Conservation (phyloP, 2,797 vertebrate genomes). For the Dipus sagitta region DNA sequence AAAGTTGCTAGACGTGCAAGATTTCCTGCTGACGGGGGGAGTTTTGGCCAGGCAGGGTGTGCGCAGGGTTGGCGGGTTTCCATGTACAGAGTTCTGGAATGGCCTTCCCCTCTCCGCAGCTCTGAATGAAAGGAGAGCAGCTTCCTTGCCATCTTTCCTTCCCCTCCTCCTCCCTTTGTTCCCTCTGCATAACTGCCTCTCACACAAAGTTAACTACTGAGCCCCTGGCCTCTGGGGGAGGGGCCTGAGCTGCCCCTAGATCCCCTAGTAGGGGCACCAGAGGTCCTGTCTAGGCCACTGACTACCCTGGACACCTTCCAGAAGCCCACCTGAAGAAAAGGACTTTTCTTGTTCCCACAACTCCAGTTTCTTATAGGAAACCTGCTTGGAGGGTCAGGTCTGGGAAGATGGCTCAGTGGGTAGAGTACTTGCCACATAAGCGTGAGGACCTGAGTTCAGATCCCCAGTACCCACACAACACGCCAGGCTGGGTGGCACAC, state of each 20-base stretch:
- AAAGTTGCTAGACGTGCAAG: constrained; percentile 16
- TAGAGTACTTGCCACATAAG: no score
- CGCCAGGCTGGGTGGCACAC: no score
- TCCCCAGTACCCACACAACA: no score
- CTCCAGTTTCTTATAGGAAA: no score
- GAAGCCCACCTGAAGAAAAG: neutral
- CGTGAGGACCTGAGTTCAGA: no score
- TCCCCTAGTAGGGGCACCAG: neutral
- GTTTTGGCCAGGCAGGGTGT: neutral
- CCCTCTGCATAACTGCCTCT: neutral
- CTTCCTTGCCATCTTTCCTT: fast-evolving
- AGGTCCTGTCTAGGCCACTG: neutral
- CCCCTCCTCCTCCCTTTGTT: neutral
- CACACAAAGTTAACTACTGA: neutral
- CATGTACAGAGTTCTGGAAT: neutral
- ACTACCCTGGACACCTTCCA: neutral
- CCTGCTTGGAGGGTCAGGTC: no score
- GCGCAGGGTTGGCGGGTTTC: neutral
- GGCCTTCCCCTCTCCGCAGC: constrained; percentile 1
- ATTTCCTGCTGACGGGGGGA: constrained; percentile 54
- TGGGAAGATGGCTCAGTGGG: no score
- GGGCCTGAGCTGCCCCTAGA: neutral
- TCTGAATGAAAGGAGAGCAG: neutral
- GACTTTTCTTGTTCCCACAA: neutral
- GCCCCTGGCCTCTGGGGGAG: neutral